These are phyloP conservation scores for Pollenia angustigena DNA, from an alignment of 2,888 invertebrate genomes.

Conservation along the genomic window DNA sequence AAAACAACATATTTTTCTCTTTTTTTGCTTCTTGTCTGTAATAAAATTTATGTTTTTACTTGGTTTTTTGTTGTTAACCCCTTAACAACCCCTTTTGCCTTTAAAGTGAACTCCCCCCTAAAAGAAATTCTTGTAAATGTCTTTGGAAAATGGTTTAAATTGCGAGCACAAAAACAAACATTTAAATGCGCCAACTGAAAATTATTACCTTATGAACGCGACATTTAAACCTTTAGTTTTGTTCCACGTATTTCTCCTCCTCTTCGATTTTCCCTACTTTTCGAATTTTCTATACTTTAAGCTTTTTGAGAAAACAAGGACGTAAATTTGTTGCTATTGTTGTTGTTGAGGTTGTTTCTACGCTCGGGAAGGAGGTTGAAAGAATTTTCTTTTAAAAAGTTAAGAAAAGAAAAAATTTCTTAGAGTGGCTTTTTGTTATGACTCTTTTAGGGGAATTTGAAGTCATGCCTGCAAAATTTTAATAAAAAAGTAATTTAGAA, in stretches of 20 bases:
- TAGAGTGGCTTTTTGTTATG: too few species aligned
- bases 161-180: slow-evolving; percentile 75
- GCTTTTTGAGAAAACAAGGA: slow-evolving; percentile 46
- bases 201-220: slow-evolving; percentile 76
- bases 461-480: too few species aligned
- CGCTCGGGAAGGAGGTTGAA: neutral
- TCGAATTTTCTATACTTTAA: slow-evolving; percentile 46
- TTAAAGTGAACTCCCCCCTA: slow-evolving; percentile 28
- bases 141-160: slow-evolving; percentile 3
- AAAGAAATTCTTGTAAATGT: neutral
- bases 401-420: slow-evolving; percentile 29
- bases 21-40: slow-evolving; percentile 17
- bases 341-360: neutral
- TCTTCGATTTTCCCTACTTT: neutral
- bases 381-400: neutral
- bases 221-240: slow-evolving; percentile 80
- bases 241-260: neutral
- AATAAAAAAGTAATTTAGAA: too few species aligned
- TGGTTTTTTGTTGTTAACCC: slow-evolving; percentile 45
- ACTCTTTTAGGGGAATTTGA: too few species aligned
- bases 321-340: slow-evolving; percentile 40
- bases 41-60: slow-evolving; percentile 69
- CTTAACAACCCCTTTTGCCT: slow-evolving; percentile 12
- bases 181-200: slow-evolving; percentile 76
- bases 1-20: slow-evolving; percentile 46